These are phyloP conservation scores for Harmothoe impar DNA, from an alignment of 2,888 invertebrate genomes.

Conservation along the genomic window DNA sequence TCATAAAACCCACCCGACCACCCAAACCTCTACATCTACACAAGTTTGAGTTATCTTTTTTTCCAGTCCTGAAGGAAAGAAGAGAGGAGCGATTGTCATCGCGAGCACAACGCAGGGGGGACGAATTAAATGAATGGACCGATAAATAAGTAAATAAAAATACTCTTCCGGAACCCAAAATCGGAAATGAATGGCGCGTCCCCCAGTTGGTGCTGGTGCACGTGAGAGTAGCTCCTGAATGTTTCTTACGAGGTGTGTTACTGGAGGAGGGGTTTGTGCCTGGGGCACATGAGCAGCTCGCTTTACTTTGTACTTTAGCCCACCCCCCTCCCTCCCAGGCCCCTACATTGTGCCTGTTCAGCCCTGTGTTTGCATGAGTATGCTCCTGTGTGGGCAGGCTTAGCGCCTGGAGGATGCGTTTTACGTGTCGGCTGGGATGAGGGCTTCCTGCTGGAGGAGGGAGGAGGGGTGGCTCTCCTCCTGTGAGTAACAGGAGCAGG, in stretches of 20 bases:
- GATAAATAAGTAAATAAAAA: neutral
- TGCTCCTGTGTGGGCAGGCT: neutral
- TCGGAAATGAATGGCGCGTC: constrained; percentile 10
- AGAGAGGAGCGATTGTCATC: constrained; percentile 1
- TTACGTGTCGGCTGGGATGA: constrained; percentile 8
- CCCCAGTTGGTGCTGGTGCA: neutral
- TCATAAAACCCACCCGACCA: neutral
- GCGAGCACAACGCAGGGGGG: neutral
- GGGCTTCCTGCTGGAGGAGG: constrained; percentile 14
- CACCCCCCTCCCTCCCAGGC: neutral
- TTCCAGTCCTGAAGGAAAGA: neutral
- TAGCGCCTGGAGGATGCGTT: neutral
- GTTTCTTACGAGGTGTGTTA: neutral
- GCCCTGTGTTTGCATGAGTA: neutral
- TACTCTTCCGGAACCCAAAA: neutral
- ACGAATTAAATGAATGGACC: neutral
- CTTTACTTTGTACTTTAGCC: constrained; percentile 13
- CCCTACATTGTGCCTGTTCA: neutral
- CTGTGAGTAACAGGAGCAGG: constrained; percentile 36
- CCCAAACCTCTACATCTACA: neutral
- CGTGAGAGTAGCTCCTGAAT: neutral
- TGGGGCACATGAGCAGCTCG: neutral
- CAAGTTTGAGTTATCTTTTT: neutral
- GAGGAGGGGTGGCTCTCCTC: neutral
- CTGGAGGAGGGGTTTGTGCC: neutral